Percentiles rank a stretch among this genome's conserved stretches.
Conservation (phyloP, 2,888 invertebrate genomes). For the Chesias legatella region DNA sequence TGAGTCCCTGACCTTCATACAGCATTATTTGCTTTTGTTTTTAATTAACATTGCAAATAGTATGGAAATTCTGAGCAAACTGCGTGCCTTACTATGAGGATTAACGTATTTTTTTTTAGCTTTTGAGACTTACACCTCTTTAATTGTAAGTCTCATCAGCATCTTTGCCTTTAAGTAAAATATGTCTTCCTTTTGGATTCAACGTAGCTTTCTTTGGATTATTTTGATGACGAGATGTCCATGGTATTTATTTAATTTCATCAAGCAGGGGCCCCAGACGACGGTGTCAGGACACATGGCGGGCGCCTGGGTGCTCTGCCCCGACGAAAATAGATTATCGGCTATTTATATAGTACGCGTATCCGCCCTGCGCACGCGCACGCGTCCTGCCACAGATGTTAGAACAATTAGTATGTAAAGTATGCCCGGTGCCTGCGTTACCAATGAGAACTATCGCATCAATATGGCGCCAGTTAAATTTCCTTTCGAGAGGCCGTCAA, state of each 20-base stretch:
- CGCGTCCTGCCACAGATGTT: slow-evolving; percentile 17
- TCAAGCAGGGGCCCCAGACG: slow-evolving; percentile 58
- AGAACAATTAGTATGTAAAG: slow-evolving; percentile 8
- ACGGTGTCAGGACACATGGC: slow-evolving; percentile 67
- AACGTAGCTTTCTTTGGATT: no score
- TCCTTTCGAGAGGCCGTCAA: slow-evolving; percentile 21
- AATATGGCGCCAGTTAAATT: slow-evolving; percentile 45
- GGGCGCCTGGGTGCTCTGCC: slow-evolving; percentile 63
- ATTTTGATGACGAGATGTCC: slow-evolving; percentile 50
- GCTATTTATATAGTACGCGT: slow-evolving; percentile 71
- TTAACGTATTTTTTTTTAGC: neutral
- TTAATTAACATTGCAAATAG: slow-evolving; percentile 26
- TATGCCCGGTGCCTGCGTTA: slow-evolving; percentile 36
- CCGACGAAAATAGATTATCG: slow-evolving; percentile 67
- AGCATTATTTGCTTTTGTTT: slow-evolving; percentile 19
- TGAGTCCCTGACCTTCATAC: slow-evolving; percentile 53
- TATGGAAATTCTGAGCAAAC: slow-evolving; percentile 13
- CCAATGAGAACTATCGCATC: slow-evolving; percentile 40
- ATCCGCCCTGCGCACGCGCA: slow-evolving; percentile 73
- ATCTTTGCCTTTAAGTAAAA: slow-evolving; percentile 12
- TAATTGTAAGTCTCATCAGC: neutral
- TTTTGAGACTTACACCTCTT: neutral
- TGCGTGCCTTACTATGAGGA: neutral
- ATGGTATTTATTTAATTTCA: slow-evolving; percentile 65
- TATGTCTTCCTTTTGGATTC: slow-evolving; percentile 18